Conservation (phyloP, 2,113 vertebrate genomes). For the Actinemys pallida region DNA sequence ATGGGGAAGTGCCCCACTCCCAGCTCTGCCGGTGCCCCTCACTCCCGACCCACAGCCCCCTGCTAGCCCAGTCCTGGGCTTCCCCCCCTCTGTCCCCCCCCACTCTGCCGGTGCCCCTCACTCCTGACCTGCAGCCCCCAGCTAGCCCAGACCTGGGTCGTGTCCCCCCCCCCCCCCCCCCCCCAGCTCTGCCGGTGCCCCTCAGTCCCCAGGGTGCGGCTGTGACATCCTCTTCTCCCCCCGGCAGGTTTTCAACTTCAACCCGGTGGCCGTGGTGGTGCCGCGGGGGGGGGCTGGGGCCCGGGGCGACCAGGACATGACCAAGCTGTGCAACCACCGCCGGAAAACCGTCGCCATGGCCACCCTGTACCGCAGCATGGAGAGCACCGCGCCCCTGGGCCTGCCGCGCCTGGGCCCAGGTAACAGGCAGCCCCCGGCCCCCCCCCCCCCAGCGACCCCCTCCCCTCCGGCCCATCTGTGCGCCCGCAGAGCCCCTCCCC, state of each 20-base stretch:
- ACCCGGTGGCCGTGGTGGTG: constrained; percentile 83
- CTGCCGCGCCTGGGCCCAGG: neutral
- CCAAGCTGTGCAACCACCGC: constrained; percentile 92
- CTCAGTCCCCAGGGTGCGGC: too few relatives aligned
- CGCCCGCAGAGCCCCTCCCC: too few relatives aligned
- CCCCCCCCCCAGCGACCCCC: too few relatives aligned
- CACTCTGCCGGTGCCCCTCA: too few relatives aligned
- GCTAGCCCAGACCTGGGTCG: too few relatives aligned
- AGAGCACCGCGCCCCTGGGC: constrained; percentile 54
- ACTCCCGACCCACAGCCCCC: neutral
- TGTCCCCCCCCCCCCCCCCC: too few relatives aligned
- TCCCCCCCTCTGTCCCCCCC: too few relatives aligned
- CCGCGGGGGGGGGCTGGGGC: constrained; percentile 43
- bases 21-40: too few relatives aligned
- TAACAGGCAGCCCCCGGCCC: neutral
- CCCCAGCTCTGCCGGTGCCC: too few relatives aligned
- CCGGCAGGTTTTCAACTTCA: constrained; percentile 90
- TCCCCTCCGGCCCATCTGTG: rapidly evolving
- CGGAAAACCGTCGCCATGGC: constrained; percentile 94
- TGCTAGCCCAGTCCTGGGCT: too few relatives aligned
- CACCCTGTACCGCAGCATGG: constrained; percentile 88
- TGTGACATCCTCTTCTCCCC: neutral
- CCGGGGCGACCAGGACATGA: constrained; percentile 90
- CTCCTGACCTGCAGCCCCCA: neutral
- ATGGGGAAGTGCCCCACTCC: too few relatives aligned